Conservation (phyloP, 2,888 invertebrate species). For the Agrilus biguttatus region DNA sequence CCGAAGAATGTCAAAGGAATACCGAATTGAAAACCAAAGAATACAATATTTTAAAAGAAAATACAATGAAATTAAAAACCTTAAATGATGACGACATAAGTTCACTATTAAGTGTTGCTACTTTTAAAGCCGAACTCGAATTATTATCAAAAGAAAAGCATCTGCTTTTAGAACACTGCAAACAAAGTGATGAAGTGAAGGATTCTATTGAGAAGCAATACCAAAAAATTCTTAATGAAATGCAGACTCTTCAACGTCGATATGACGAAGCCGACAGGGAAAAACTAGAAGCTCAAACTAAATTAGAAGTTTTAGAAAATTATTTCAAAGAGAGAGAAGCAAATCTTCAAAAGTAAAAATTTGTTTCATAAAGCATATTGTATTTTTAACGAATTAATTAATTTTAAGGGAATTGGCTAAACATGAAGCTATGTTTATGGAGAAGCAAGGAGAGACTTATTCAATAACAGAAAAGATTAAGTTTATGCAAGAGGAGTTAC, state of each 20-base stretch:
- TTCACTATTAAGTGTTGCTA: conserved; percentile 36
- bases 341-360: conserved; percentile 67
- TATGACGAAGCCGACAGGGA: conserved; percentile 53
- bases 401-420: conserved; percentile 53
- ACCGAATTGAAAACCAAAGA: conserved; percentile 28
- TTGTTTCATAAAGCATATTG: neutral
- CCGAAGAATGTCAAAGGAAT: conserved; percentile 26
- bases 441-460: conserved; percentile 68
- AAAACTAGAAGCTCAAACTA: conserved; percentile 64
- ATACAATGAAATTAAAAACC: conserved; percentile 30
- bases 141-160: conserved; percentile 40
- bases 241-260: conserved; percentile 38
- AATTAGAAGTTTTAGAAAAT: conserved; percentile 71
- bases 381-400: conserved; percentile 5
- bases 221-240: conserved; percentile 34
- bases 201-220: conserved; percentile 31
- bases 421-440: conserved; percentile 63
- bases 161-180: conserved; percentile 30
- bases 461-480: conserved; percentile 68
- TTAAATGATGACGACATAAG: conserved; percentile 25
- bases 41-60: conserved; percentile 34
- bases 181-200: conserved; percentile 31
- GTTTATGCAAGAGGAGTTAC: conserved; percentile 63
- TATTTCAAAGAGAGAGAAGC: conserved; percentile 86
- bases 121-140: conserved; percentile 42